These are phyloP conservation scores for Andinoacara biseriatus DNA, from an alignment of 2,113 vertebrate species.

Conservation along the genomic window DNA sequence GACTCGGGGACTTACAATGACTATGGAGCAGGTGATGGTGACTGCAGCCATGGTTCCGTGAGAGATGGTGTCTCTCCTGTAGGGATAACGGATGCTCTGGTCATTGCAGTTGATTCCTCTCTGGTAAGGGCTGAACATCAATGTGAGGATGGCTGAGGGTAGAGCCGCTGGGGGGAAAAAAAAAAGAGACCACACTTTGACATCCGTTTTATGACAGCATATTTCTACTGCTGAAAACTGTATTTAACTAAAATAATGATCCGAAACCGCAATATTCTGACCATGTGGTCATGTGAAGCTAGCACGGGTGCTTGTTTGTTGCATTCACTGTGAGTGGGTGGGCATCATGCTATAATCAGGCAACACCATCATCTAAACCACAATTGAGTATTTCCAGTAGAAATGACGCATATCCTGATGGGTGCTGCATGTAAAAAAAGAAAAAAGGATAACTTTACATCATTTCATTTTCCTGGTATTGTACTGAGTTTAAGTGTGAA, in stretches of 20 bases:
- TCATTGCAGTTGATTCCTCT: constrained; percentile 91
- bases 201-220: neutral
- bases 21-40: constrained; percentile 87
- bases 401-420: neutral
- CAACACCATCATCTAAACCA: neutral
- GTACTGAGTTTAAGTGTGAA: neutral
- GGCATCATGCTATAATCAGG: neutral
- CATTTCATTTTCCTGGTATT: constrained; percentile 8
- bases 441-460: neutral
- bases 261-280: neutral
- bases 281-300: neutral
- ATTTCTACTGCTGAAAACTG: neutral
- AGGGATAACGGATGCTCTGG: constrained; percentile 89
- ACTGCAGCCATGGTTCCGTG: constrained; percentile 90
- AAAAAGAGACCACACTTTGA: neutral
- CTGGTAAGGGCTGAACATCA: constrained; percentile 86
- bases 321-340: neutral
- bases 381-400: neutral
- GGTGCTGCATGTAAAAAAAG: neutral
- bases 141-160: constrained; percentile 88
- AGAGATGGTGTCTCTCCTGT: constrained; percentile 91
- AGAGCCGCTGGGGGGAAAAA: constrained; percentile 81
- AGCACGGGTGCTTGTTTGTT: neutral
- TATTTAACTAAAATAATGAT: neutral
- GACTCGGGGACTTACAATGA: constrained; percentile 84